phyloP scores from a whole-genome alignment of 2,797 vertebrate species.

The Sebastes kiyomatsui region DNA sequence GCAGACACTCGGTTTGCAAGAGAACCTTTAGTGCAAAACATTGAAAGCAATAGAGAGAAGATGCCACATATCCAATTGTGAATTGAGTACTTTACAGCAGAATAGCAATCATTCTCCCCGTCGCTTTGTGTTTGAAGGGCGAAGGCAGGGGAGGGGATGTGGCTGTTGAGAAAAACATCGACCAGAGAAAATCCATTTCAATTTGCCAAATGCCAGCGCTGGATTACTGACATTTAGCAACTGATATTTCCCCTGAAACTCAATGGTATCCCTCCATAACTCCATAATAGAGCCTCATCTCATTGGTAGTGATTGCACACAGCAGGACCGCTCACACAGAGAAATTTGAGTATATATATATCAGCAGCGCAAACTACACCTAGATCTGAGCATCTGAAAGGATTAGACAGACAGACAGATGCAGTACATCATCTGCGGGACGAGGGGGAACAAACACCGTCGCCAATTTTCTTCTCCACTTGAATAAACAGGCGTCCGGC shows the following conservation, averaged over 20 bases:
- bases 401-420: constrained; percentile 28
- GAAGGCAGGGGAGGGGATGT: constrained; percentile 21
- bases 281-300: constrained; percentile 51
- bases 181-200: constrained; percentile 75
- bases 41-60: background rate
- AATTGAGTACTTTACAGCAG: constrained; percentile 17
- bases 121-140: constrained; percentile 49
- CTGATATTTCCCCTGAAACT: constrained; percentile 68
- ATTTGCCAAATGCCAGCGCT: constrained; percentile 71
- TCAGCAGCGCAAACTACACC: background rate
- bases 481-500: constrained; percentile 21
- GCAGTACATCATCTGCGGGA: constrained; percentile 25
- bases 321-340: constrained; percentile 37
- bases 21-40: constrained; percentile 5
- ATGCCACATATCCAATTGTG: background rate
- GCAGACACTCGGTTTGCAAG: background rate
- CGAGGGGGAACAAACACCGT: constrained; percentile 2
- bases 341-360: constrained; percentile 25
- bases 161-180: constrained; percentile 55
- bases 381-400: constrained; percentile 13
- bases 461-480: constrained; percentile 17
- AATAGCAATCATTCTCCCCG: constrained; percentile 9
- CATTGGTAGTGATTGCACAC: constrained; percentile 57
- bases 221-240: constrained; percentile 78
- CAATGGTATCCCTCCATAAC: constrained; percentile 35